Evolutionary conservation across 1,140 invertebrate genomes (phyloP), one percentile per base, ranked within the genome.

Genomic region (Aphidius gifuensis): DNA sequence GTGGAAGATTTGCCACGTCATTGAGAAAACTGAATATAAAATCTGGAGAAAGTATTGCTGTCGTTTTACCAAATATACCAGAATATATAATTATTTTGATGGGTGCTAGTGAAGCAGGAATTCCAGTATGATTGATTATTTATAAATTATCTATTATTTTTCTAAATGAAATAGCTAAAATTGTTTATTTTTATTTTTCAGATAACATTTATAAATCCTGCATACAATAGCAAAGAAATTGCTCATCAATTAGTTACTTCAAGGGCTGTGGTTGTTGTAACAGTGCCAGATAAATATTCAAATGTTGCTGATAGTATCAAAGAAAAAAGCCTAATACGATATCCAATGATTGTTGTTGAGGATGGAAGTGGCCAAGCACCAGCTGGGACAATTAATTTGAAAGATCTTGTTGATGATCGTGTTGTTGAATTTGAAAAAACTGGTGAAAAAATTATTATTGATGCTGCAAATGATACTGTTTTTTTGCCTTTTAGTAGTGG

Each of bases 401-500:
- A 53, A 9, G 65, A 69, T 48, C 23, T 70, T 6, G 50, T 67
- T 0, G 38, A 38, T 7, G 61, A 71, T 0, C 50, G 59, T 32
- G 55, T 72, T 38, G 64, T 66, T 44, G 68, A 71, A 47, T 72
- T 71, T 61, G 60, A 64, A n/a, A 65, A 64, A 62, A 60, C 70
- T 80, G 60, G 67, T 83, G 32, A 82, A 78, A 66, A 67, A 75
- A 54, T 74, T 80, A 39, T 73, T 54, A 71, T 73, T 32, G 71
- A 67, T 51, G 21, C 68, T 23, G 71, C 84, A 38, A 85, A 45
- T 49, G 61, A 87, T 69, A 73, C 84, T 6, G 75, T 82, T 9
- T 70, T 88, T 59, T 67, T 89, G 60, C 85, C 85, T 16, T 90
- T 85, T 76, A 90, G 92, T 0, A 94, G 92, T 74, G 93, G 93